Percentiles rank a stretch among this genome's conserved stretches.
Evolutionary conservation across 2,113 vertebrate species (phyloP).

Genomic region (Strigops habroptila): DNA sequence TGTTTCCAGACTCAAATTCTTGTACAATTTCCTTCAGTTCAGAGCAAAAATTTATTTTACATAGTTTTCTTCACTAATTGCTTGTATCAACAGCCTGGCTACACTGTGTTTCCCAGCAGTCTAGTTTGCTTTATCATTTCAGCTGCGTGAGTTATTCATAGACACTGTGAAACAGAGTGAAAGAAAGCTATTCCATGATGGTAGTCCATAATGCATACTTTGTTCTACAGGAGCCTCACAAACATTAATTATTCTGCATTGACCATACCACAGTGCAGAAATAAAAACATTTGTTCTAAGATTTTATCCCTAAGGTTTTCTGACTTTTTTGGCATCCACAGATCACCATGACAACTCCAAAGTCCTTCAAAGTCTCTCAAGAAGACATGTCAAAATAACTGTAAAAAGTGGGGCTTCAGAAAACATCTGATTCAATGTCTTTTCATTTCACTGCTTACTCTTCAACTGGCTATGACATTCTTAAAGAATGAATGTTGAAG

Average conservation of each 20-base stretch:
- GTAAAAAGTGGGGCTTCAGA: constrained; percentile 1
- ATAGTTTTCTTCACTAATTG: background rate
- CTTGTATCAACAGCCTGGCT: background rate
- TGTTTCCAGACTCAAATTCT: background rate
- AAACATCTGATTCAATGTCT: background rate
- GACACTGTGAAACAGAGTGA: background rate
- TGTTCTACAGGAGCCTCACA: background rate
- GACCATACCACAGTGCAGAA: background rate
- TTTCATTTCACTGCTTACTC: constrained; percentile 3
- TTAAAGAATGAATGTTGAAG: background rate
- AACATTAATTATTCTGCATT: background rate
- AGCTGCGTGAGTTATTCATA: background rate
- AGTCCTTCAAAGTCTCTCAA: constrained; percentile 4
- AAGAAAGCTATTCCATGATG: background rate
- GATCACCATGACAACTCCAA: constrained; percentile 1
- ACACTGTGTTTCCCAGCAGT: background rate
- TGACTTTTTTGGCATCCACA: background rate
- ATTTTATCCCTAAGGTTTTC: constrained; percentile 16
- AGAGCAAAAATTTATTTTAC: background rate
- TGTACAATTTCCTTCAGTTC: background rate
- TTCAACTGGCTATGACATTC: background rate
- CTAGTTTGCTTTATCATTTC: background rate
- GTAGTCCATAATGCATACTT: background rate
- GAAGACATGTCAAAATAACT: constrained; percentile 6
- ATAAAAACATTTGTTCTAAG: constrained; percentile 5